Conservation (phyloP, 2,797 vertebrate species). For the Argentina silus region DNA sequence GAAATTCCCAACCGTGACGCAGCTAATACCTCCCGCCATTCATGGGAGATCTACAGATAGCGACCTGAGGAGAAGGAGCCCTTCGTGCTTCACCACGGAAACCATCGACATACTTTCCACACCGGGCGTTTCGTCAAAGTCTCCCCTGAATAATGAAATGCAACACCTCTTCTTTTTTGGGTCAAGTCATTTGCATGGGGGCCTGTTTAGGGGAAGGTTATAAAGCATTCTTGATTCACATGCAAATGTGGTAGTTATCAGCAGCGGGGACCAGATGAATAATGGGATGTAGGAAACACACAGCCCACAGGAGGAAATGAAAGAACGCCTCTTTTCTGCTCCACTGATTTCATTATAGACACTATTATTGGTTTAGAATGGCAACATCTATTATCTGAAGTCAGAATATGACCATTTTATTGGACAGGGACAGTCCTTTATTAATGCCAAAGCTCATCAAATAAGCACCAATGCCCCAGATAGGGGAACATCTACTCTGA, state of each 20-base stretch:
- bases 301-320: conserved; percentile 80
- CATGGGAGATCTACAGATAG: neutral
- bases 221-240: conserved; percentile 80
- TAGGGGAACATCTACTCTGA: conserved; percentile 50
- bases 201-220: conserved; percentile 54
- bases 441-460: conserved; percentile 76
- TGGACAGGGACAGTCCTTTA: conserved; percentile 71
- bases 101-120: conserved; percentile 40
- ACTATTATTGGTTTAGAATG: conserved; percentile 83
- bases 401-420: conserved; percentile 70
- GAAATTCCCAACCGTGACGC: neutral
- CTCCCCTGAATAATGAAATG: conserved; percentile 60
- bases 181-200: conserved; percentile 76
- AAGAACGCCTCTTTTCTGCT: conserved; percentile 82
- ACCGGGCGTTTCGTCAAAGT: conserved; percentile 42
- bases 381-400: conserved; percentile 81
- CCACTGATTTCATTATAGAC: conserved; percentile 84
- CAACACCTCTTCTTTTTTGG: conserved; percentile 72
- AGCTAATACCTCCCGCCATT: neutral
- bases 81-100: neutral
- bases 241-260: conserved; percentile 82
- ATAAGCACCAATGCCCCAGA: conserved; percentile 64
- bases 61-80: neutral
- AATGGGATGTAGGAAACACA: conserved; percentile 76
- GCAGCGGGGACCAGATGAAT: conserved; percentile 74